phyloP scores from a whole-genome alignment of 2,113 vertebrate species.

The Jacana jacana region DNA sequence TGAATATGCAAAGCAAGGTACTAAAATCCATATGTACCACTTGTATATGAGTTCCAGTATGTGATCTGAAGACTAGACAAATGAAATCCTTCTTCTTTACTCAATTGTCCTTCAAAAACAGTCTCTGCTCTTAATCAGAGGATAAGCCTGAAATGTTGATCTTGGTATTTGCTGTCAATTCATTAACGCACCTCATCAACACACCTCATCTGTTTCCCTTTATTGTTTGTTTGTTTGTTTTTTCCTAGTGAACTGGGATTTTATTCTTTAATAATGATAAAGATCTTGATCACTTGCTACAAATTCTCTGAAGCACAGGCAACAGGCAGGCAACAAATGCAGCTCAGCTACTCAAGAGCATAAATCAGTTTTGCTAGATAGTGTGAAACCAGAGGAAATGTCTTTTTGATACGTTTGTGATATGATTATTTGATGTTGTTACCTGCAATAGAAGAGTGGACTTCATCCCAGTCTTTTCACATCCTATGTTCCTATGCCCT shows the following conservation, averaged over 20 bases:
- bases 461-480: neutral
- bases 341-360: neutral
- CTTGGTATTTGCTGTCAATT: neutral
- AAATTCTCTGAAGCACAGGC: neutral
- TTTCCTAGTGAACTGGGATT: neutral
- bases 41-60: neutral
- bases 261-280: neutral
- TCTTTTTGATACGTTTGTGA: neutral
- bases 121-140: neutral
- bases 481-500: neutral
- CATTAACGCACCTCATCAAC: neutral
- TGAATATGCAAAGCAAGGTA: neutral
- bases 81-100: neutral
- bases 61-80: neutral
- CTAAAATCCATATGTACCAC: neutral
- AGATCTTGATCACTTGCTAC: neutral
- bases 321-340: neutral
- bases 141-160: neutral
- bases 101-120: neutral
- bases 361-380: slow-evolving; percentile 5
- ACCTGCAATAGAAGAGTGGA: neutral
- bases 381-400: neutral
- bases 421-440: neutral
- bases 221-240: neutral
- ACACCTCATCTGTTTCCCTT: neutral